Base-by-base conservation (phyloP, 2,888 invertebrate species). In the Rugalucina vietnamica region DNA sequence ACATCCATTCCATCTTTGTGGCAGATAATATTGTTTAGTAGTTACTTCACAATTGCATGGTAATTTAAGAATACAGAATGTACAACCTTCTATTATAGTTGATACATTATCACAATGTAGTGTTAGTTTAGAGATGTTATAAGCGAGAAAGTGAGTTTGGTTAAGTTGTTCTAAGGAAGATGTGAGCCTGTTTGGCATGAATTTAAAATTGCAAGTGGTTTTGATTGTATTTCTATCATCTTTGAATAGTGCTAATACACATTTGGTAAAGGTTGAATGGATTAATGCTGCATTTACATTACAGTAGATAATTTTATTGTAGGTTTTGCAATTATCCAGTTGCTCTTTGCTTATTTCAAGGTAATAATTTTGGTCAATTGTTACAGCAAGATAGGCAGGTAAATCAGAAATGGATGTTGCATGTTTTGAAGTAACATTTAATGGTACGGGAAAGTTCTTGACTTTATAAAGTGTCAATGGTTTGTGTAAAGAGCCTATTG, bases 81-180 rank as follows among this genome's bases (percentile, higher is more conserved):
- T 10, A n/a, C 72, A 72, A 2, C 72, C 72, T 14, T 72, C 29
- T 2, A 72, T 24, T 3, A n/a, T 21, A 12, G 2, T 37, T 8
- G 27, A 8, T 27, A 27, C 4, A 3, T 29, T 72, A 14, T 14
- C 1, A 57, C 43, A 57, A 37, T 73, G 5, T 8, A 79, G 29
- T 43, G 73, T 57, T 74, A 79, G 27, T 0, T 1, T 10, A 3
- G 73, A 60, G 24, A 71, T 74, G 29, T 79, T 79, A 24, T 34
- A 79, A 8, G 74, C 12, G n/a, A 79, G 34, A n/a, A 79, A 74
- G 21, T 74, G 73, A 0, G 79, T 74, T 24, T 73, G 29, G 32
- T 73, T 74, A 8, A 74, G 37, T 32, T 79, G 72, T 69, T 27
- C 29, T 27, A 76, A 4, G 18, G 54, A 39, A 24, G 79, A 29